phyloP scores from a whole-genome alignment of 1,140 invertebrate species.

The Lethocerus indicus region DNA sequence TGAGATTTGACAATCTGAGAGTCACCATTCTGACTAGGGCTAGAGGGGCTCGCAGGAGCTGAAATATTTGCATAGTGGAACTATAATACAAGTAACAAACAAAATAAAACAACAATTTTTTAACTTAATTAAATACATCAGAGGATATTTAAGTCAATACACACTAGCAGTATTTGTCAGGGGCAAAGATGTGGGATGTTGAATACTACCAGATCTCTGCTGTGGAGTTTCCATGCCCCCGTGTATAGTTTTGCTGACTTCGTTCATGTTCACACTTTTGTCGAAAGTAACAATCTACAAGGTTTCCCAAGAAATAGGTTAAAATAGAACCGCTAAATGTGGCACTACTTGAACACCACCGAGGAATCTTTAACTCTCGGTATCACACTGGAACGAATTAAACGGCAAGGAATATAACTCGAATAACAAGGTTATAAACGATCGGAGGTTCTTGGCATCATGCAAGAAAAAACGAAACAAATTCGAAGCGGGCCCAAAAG shows the following conservation, averaged over 20 bases:
- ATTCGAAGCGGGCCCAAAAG: too few relatives aligned
- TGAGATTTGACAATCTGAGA: conserved; percentile 40
- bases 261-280: too few relatives aligned
- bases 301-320: too few relatives aligned
- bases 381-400: too few relatives aligned
- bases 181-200: conserved; percentile 16
- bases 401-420: too few relatives aligned
- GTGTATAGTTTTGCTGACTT: conserved; percentile 11
- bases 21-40: conserved; percentile 37
- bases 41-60: conserved; percentile 28
- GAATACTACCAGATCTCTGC: conserved; percentile 10
- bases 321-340: too few relatives aligned
- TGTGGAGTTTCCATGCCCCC: conserved; percentile 8
- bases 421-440: too few relatives aligned
- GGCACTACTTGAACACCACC: too few relatives aligned
- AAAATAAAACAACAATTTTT: not conserved
- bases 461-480: too few relatives aligned
- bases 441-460: too few relatives aligned
- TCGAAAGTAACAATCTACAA: too few relatives aligned
- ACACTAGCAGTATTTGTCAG: conserved; percentile 13
- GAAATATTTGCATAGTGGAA: conserved; percentile 15
- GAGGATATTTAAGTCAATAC: not conserved
- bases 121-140: not conserved
- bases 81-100: not conserved
- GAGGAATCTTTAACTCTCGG: too few relatives aligned